phyloP scores from a whole-genome alignment of 2,113 vertebrate species.

The Mellivora capensis region DNA sequence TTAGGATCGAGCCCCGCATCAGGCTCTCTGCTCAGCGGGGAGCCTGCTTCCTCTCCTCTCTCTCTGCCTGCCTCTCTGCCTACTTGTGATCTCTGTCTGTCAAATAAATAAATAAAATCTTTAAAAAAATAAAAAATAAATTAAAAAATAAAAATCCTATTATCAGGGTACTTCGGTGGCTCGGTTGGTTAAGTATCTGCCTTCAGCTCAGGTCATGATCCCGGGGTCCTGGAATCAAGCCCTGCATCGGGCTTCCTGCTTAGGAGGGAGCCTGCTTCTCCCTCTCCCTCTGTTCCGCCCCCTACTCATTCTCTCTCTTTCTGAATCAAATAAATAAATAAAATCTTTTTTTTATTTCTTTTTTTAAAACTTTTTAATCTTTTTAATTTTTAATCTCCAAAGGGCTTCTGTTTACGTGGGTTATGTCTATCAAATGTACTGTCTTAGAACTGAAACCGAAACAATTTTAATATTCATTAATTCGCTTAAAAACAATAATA shows the following conservation, averaged over 20 bases:
- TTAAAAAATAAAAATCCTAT: neutral
- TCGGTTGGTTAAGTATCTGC: neutral
- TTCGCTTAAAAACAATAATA: neutral
- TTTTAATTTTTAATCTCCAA: too few species aligned
- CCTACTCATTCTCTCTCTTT: neutral
- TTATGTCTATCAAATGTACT: neutral
- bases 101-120: too few species aligned
- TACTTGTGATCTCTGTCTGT: too few species aligned
- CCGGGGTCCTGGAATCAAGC: neutral
- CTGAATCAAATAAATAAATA: neutral
- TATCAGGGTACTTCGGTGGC: neutral
- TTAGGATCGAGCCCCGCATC: too few species aligned
- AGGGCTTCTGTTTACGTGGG: neutral
- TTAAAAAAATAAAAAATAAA: too few species aligned
- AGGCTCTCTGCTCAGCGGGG: too few species aligned
- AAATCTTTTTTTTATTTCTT: neutral
- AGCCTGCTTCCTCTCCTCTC: too few species aligned
- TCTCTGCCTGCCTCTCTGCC: too few species aligned
- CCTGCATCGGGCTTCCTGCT: neutral
- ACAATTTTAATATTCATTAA: neutral
- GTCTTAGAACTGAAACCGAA: neutral
- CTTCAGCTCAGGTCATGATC: neutral
- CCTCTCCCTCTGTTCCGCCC: neutral
- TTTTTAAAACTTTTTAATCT: too few species aligned
- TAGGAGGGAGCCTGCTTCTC: neutral